These are phyloP conservation scores for Lacerta agilis DNA, from an alignment of 2,797 vertebrate genomes.

Conservation along the genomic window DNA sequence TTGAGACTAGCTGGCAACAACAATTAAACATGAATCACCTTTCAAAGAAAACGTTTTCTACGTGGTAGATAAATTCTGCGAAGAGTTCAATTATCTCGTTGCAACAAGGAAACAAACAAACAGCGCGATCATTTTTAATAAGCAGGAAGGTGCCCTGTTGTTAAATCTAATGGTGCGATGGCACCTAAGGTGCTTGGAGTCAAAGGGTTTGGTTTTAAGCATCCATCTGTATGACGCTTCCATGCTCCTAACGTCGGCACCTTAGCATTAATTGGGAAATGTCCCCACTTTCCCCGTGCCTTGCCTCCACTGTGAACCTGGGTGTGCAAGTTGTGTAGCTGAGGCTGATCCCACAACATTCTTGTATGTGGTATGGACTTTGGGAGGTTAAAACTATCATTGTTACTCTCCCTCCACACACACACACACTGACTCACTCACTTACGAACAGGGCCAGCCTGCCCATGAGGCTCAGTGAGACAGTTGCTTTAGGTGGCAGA, in stretches of 20 bases:
- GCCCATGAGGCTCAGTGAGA: no score
- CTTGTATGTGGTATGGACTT: neutral
- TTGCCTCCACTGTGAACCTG: neutral
- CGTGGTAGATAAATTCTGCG: neutral
- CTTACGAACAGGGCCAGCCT: no score
- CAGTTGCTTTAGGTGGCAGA: no score
- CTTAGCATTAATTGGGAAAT: neutral
- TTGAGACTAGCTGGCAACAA: conserved; percentile 40
- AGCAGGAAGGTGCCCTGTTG: neutral
- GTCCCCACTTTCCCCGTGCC: neutral
- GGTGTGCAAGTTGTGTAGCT: neutral
- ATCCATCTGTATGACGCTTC: neutral
- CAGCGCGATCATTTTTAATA: neutral
- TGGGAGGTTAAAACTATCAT: neutral
- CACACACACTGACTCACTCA: no score
- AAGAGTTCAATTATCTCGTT: conserved; percentile 19
- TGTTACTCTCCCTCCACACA: no score
- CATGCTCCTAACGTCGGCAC: neutral
- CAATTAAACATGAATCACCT: conserved; percentile 25
- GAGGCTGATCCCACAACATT: neutral
- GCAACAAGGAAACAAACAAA: conserved; percentile 11
- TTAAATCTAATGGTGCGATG: neutral
- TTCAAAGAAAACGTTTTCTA: conserved; percentile 16
- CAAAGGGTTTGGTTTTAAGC: neutral
- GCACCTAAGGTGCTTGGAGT: neutral